These are phyloP conservation scores for Xestia c-nigrum DNA, from an alignment of 2,888 invertebrate genomes.

Conservation along the genomic window DNA sequence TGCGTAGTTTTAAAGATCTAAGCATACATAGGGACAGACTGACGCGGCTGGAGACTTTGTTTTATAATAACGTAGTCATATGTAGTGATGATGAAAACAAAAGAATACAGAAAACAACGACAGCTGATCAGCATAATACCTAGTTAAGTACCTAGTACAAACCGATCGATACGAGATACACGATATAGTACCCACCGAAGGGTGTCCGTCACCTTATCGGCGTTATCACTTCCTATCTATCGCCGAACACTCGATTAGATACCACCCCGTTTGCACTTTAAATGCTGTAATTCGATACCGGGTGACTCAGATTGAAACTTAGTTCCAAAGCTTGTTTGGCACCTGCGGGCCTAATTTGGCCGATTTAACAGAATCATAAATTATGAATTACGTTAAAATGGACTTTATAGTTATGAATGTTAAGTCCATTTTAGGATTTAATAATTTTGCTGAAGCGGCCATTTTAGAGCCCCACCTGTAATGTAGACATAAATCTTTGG, in stretches of 20 bases:
- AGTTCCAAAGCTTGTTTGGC: conserved; percentile 19
- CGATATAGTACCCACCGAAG: conserved; percentile 30
- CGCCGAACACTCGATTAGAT: conserved; percentile 47
- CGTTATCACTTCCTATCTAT: conserved; percentile 38
- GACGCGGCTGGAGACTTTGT: no score
- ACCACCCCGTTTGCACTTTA: conserved; percentile 44
- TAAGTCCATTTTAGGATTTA: no score
- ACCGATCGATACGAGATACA: conserved; percentile 40
- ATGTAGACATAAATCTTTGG: background rate
- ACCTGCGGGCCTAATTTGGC: background rate
- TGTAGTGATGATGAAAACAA: background rate
- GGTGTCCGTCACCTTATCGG: conserved; percentile 51
- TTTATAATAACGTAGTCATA: no score
- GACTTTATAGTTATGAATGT: no score
- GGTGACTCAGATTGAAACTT: conserved; percentile 46
- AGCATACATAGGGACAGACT: no score
- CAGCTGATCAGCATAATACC: conserved; percentile 45
- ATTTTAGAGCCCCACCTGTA: background rate
- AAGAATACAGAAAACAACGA: conserved; percentile 13
- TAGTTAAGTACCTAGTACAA: conserved; percentile 15
- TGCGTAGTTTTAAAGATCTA: no score
- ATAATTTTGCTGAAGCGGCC: no score
- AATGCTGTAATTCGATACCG: conserved; percentile 58
- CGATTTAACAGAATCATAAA: no score
- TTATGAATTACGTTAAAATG: no score